Conservation (phyloP, 1,140 invertebrate species). For the Drosophila grimshawi region DNA sequence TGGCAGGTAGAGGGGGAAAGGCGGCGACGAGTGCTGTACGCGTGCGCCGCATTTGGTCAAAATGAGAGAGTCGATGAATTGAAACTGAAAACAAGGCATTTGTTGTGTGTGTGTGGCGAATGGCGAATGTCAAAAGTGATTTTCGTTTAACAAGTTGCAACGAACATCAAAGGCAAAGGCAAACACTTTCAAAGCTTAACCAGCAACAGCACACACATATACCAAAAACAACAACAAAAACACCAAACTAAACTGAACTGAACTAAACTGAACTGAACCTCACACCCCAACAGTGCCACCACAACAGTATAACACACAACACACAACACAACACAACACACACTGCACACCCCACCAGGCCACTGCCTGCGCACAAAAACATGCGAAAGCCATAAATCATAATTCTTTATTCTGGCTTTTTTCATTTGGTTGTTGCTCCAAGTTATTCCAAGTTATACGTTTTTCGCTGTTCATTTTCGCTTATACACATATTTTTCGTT, state of each 20-base stretch:
- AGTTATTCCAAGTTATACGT: constrained; percentile 49
- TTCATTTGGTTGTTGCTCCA: constrained; percentile 37
- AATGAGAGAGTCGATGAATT: constrained; percentile 26
- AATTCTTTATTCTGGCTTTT: constrained; percentile 68
- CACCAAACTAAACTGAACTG: background rate
- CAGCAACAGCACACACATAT: constrained; percentile 43
- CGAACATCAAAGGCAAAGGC: constrained; percentile 28
- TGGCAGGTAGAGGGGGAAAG: background rate
- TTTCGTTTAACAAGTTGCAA: constrained; percentile 59
- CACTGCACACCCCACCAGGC: background rate
- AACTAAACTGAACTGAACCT: constrained; percentile 28
- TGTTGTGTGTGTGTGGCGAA: constrained; percentile 21
- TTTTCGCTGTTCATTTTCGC: constrained; percentile 39
- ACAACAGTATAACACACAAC: background rate
- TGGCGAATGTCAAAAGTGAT: constrained; percentile 74
- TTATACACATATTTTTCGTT: constrained; percentile 21
- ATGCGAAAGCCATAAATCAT: constrained; percentile 82
- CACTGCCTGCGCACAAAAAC: constrained; percentile 34
- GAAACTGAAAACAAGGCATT: constrained; percentile 41
- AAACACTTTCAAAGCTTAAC: constrained; percentile 19
- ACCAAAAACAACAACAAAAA: constrained; percentile 3
- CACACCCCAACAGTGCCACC: constrained; percentile 7
- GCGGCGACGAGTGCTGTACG: constrained; percentile 29
- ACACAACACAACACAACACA: background rate
- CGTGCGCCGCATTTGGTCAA: constrained; percentile 73